Conservation (phyloP, 1,140 invertebrate species). For the Babylonia areolata region DNA sequence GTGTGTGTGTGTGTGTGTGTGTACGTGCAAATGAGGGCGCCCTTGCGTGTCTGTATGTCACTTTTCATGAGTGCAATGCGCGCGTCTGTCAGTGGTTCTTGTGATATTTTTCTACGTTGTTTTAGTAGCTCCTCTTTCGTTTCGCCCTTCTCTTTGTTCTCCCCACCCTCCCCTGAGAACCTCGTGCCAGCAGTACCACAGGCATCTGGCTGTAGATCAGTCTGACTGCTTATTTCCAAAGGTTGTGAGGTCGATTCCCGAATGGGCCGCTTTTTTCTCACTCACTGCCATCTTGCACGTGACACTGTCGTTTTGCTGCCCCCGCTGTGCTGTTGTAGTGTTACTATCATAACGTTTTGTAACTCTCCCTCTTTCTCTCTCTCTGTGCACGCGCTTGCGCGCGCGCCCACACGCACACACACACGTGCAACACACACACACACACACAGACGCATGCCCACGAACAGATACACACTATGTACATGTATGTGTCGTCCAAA, state of each 20-base stretch:
- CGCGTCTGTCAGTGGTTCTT: not conserved
- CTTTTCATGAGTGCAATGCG: not conserved
- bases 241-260: not conserved
- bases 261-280: not conserved
- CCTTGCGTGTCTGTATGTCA: not conserved
- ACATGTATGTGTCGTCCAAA: too few relatives aligned
- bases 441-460: not conserved
- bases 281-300: not conserved
- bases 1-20: slow-evolving; percentile 12
- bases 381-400: too few relatives aligned
- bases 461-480: too few relatives aligned
- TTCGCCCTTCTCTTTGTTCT: too few relatives aligned
- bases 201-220: not conserved
- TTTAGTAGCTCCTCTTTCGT: too few relatives aligned
- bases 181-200: too few relatives aligned
- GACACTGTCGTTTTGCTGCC: not conserved
- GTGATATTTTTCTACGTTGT: too few relatives aligned
- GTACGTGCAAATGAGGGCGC: too few relatives aligned
- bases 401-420: too few relatives aligned
- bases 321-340: not conserved
- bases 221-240: not conserved
- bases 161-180: too few relatives aligned
- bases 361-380: too few relatives aligned
- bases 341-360: not conserved
- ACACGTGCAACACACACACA: too few relatives aligned